Evolutionary conservation across 2,113 vertebrate species (phyloP), one percentile per base, ranked within the genome.

Genomic region (Thunnus thynnus): DNA sequence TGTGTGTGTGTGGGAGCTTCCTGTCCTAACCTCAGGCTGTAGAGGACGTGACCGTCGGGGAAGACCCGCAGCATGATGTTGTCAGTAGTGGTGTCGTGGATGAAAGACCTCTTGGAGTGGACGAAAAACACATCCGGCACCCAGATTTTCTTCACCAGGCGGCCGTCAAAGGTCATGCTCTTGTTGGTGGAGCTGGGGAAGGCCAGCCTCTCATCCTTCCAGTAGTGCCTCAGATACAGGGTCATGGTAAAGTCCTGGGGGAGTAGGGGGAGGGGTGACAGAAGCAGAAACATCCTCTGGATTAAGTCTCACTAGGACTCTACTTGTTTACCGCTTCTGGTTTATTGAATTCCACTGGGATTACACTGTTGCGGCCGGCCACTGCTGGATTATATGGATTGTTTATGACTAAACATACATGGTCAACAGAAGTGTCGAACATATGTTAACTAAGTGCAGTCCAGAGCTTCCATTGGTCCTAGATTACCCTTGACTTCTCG

Each of bases 61-160:
- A 97, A 99, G 41, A 99, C 97, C 2, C 98, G 92, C 30, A 99
- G 94, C 98, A 99, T 99, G 92, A 99, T 98, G 89, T 99, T 99
- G 64, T 99, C 97, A 0, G 96, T 99, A 86, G 98, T 99, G 68
- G 98, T 99, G 71, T 97, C 97, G 0, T 99, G 98, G 87, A 95
- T 99, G 87, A 99, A 98, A 2, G 97, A 99, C 72, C 97, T 93
- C 90, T 99, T 99, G 13, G 98, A 99, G 91, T 99, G 98, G 76
- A 99, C 98, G 0, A 99, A 99, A 92, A 99, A 99, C 72, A 99
- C 97, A 0, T 99, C 98, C 0, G 98, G 98, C 8, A 98, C 97
- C 98, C 98, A 99, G 91, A 99, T 99, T 94, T 97, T 98, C 93
- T 98, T 98, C 72, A 99, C 97, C 64, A 99, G 90, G 22, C 98